Evolutionary conservation across 2,113 vertebrate species (phyloP).

Genomic region (Motacilla tschutschensis): DNA sequence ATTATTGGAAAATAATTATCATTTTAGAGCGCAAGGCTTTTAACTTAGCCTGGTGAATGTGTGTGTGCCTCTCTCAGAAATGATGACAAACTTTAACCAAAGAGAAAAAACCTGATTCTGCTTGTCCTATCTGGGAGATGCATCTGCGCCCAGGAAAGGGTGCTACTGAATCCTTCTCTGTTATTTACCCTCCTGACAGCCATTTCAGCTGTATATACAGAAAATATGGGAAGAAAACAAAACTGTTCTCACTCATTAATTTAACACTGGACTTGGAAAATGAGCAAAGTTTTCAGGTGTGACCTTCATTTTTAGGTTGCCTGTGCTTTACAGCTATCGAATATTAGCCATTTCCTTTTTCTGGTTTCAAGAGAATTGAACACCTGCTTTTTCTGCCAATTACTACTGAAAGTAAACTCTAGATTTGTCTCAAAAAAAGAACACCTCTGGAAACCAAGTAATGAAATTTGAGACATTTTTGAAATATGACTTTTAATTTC

Average conservation of each 20-base stretch:
- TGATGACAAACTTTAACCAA: not conserved
- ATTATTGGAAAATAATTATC: not conserved
- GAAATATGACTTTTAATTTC: constrained; percentile 8
- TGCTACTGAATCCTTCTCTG: not conserved
- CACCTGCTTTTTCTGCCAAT: not conserved
- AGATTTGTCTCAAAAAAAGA: not conserved
- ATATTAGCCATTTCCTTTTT: not conserved
- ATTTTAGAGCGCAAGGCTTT: not conserved
- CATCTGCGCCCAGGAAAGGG: not conserved
- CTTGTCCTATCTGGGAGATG: not conserved
- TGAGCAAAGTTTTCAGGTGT: not conserved
- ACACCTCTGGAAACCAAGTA: not conserved
- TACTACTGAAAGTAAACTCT: not conserved
- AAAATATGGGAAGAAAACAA: not conserved
- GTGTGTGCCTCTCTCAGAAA: not conserved
- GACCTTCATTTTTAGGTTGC: not conserved
- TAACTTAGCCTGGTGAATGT: not conserved
- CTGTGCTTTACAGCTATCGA: not conserved
- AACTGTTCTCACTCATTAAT: not conserved
- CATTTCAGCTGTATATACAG: not conserved
- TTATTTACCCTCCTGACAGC: not conserved
- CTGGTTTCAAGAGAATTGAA: not conserved
- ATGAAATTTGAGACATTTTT: not conserved
- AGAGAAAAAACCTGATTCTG: not conserved
- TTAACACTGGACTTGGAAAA: not conserved